Percentiles rank a stretch among this genome's conserved stretches.
These are phyloP conservation scores for Apoderus coryli DNA, from an alignment of 2,888 invertebrate species.

Conservation along the genomic window DNA sequence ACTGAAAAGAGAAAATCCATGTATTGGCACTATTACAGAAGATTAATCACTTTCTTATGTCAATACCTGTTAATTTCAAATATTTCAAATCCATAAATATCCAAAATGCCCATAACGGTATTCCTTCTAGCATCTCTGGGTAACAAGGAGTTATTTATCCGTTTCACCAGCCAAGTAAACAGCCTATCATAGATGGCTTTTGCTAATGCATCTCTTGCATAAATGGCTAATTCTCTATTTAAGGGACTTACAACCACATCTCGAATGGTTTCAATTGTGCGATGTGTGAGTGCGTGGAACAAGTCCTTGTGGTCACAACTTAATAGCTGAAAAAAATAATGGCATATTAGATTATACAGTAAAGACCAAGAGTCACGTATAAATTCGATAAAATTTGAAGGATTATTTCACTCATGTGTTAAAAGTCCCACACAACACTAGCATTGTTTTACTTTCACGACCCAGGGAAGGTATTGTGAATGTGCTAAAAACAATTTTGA, in stretches of 20 bases:
- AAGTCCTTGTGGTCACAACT: constrained; percentile 54
- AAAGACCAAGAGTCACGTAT: too few relatives aligned
- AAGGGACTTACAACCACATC: constrained; percentile 74
- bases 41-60: too few relatives aligned
- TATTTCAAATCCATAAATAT: constrained; percentile 92
- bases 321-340: constrained; percentile 56
- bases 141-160: constrained; percentile 63
- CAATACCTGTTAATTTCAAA: constrained; percentile 77
- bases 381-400: too few relatives aligned
- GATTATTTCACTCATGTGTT: too few relatives aligned
- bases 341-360: too few relatives aligned
- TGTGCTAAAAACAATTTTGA: too few relatives aligned
- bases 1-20: too few relatives aligned
- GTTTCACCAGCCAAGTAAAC: constrained; percentile 78
- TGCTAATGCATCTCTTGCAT: constrained; percentile 78
- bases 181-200: constrained; percentile 84
- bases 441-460: too few relatives aligned
- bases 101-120: constrained; percentile 75
- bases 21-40: too few relatives aligned
- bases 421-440: background rate
- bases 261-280: constrained; percentile 74
- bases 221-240: constrained; percentile 65
- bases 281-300: constrained; percentile 59
- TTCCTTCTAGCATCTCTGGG: constrained; percentile 40
- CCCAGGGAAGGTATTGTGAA: too few relatives aligned